Base-by-base conservation (phyloP, 2,113 vertebrate genomes). In the Cynoglossus semilaevis region DNA sequence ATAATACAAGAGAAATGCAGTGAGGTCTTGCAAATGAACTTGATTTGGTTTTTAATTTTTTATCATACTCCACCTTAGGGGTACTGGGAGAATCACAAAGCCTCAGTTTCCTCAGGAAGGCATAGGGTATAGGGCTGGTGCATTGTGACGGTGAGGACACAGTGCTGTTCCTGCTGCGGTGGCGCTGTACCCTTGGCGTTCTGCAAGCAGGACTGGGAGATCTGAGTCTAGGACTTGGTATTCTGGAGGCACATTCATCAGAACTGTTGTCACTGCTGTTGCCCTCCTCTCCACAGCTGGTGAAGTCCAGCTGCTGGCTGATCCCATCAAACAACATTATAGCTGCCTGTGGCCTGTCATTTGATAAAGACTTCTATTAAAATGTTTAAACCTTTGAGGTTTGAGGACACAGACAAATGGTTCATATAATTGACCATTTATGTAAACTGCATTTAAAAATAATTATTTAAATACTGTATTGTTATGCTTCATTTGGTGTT, bases 41-140 rank as follows among this genome's bases (percentile, higher is more conserved):
- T 52, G 52, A 51, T 50, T 7, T 15, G 7, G 12, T 54, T 36
- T 40, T 29, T 22, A 3, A 19, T 40, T 5, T n/a, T 34, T 4
- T 51, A 48, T 0, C 9, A 6, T 7, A 19, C 1, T 46, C 80
- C 84, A 98, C 97, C 91, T 94, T 97, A 22, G 97, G 94, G 0
- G 94, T 98, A 80, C 82, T 87, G 0, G 94, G 94, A 0, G 89
- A 93, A 44, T 93, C 92, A 38, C 90, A 91, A 0, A 92, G 89
- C 44, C 85, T 89, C 59, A 89, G 85, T 61, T 93, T 92, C 17
- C 83, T 93, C 91, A 91, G 94, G 11, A 87, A 85, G 9, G 87
- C 77, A 1, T 86, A 88, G 1, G 88, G 92, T 16, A 90, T 83
- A 0, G 94, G 93, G 7, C 91, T 94, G 19, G 82, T 81, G 0